Evolutionary conservation across 1,140 invertebrate genomes (phyloP), one percentile per base, ranked within the genome.

Genomic region (Heterodera carotae): DNA sequence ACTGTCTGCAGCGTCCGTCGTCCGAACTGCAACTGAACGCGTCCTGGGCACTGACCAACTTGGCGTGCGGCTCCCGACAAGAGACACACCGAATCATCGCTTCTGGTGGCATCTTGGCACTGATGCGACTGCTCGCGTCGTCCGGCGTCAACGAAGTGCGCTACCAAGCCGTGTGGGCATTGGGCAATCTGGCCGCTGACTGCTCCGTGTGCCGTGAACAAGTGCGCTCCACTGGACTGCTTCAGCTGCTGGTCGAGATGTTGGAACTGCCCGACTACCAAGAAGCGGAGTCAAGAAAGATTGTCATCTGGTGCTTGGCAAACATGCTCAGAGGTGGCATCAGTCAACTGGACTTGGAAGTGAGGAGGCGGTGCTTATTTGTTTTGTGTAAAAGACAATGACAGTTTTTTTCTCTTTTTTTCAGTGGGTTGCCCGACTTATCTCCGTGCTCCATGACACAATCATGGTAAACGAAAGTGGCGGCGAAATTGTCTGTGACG

Each of bases 231-330:
- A 39, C 73, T 25, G 75, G 15, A 31, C 12, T 78, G 6, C 34
- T 78, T 39, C n/a, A 62, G 10, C 22, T 76, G 31, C 53, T 78
- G 68, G 43, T 43, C n/a, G 60, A 36, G 5, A 48, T 67, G 25
- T 68, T 78, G 25, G 76, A 78, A 27, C 34, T 56, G 48, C 75
- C 77, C 31, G 76, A 78, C 29, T 78, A 76, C 75, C 53, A 60
- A 18, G 73, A 36, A 22, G n/a, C 60, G n/a, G 76, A 78, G n/a
- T 29, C 77, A 22, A 56, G 77, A n/a, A 71, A 69, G 48, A 77
- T 77, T 43, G 76, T 74, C 27, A 78, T 78, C 29, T 78, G 77
- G 77, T 78, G 77, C 25, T 76, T 78, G 64, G 77, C 62, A 22
- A 77, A 76, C 36, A n/a, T 76, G 34, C 75, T 76, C 36, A 56